Conservation (phyloP, 2,888 invertebrate species). For the Oasisia sp. region DNA sequence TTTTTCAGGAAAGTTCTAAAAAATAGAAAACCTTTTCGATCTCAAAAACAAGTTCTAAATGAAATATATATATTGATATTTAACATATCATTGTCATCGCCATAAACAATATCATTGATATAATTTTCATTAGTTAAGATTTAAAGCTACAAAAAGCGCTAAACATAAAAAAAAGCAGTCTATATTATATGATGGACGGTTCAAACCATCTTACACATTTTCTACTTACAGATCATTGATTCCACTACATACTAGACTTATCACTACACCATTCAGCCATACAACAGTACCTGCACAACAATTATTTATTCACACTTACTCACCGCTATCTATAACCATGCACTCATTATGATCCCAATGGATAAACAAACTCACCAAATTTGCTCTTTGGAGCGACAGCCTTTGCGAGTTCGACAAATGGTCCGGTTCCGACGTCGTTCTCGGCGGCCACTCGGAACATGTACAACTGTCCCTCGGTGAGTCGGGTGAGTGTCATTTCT, state of each 20-base stretch:
- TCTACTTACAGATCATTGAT: too few species aligned
- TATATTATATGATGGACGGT: too few species aligned
- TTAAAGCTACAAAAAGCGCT: not conserved
- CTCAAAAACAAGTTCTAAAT: not conserved
- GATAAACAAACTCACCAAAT: conserved; percentile 30
- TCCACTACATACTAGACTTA: too few species aligned
- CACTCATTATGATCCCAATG: too few species aligned
- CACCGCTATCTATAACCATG: too few species aligned
- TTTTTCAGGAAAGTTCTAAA: too few species aligned
- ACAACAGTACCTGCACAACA: too few species aligned
- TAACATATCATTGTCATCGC: not conserved
- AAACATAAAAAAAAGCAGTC: too few species aligned
- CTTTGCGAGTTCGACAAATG: conserved; percentile 54
- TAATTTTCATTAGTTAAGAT: not conserved
- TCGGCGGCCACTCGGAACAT: conserved; percentile 41
- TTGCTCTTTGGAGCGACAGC: conserved; percentile 50
- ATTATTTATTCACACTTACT: too few species aligned
- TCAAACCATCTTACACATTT: too few species aligned
- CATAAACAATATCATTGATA: not conserved
- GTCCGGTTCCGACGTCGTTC: conserved; percentile 80
- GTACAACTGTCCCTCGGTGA: conserved; percentile 34
- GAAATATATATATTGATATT: not conserved
- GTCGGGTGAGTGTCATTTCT: conserved; percentile 28
- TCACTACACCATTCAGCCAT: too few species aligned
- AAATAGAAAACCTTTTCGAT: not conserved